A percentile compares a stretch with the other conserved stretches of the same genome.
phyloP scores from a whole-genome alignment of 2,113 vertebrate genomes.

The Dipodomys merriami region DNA sequence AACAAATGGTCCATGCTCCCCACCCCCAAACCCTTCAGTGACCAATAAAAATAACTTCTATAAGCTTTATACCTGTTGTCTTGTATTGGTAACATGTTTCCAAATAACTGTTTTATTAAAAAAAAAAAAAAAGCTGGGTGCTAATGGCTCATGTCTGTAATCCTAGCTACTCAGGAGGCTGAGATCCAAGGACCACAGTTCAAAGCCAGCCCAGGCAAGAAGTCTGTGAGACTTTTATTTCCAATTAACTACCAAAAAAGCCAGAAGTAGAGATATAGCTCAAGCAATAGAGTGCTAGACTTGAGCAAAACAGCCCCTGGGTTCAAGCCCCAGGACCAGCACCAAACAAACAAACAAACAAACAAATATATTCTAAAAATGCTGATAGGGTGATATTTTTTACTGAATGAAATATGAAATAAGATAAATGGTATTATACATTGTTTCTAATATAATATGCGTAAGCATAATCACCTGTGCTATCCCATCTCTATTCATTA shows the following conservation, averaged over 20 bases:
- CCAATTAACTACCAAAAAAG: too few species aligned
- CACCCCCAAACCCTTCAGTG: neutral
- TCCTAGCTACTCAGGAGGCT: too few species aligned
- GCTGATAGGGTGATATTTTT: slow-evolving; percentile 19
- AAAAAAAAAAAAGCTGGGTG: neutral
- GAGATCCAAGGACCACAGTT: too few species aligned
- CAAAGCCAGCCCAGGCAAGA: too few species aligned
- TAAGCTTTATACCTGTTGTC: neutral
- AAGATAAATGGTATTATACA: slow-evolving; percentile 41
- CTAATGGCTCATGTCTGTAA: too few species aligned
- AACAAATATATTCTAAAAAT: neutral
- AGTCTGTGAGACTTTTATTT: too few species aligned
- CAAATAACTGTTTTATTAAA: neutral
- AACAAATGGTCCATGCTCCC: neutral
- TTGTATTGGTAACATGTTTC: neutral
- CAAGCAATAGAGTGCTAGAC: too few species aligned
- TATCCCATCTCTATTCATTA: neutral
- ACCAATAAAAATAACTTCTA: neutral
- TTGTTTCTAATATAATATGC: slow-evolving; percentile 18
- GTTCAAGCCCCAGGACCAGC: too few species aligned
- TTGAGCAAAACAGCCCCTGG: too few species aligned
- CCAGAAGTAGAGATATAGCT: too few species aligned
- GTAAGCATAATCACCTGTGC: neutral
- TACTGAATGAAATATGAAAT: neutral
- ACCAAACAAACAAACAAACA: too few species aligned